A percentile compares a stretch with the other conserved stretches of the same genome.
These are phyloP conservation scores for Hyperoplus lanceolatus DNA, from an alignment of 2,797 vertebrate species.

Conservation along the genomic window DNA sequence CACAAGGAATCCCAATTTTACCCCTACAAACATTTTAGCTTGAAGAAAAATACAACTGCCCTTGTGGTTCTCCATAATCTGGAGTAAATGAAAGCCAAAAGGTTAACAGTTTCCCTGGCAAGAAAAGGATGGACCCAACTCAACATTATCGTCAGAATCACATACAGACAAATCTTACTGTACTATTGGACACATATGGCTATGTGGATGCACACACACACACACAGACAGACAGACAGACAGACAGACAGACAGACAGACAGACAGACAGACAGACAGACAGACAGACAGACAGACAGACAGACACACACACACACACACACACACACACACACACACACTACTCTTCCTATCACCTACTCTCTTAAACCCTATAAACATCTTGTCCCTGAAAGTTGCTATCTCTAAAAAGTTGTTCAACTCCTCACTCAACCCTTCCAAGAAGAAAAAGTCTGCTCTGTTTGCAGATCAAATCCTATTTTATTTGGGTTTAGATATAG, in stretches of 20 bases:
- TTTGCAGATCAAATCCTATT: slow-evolving; percentile 44
- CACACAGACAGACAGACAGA: slow-evolving; percentile 17
- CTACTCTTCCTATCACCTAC: slow-evolving; percentile 19
- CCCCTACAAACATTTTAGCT: slow-evolving; percentile 5
- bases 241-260: slow-evolving; percentile 1
- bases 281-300: slow-evolving; percentile 1
- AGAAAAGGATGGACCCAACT: slow-evolving; percentile 37
- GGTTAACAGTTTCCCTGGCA: slow-evolving; percentile 51
- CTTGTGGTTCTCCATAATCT: slow-evolving; percentile 64
- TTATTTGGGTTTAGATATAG: slow-evolving; percentile 30
- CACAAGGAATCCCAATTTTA: slow-evolving; percentile 12
- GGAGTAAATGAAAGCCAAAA: slow-evolving; percentile 66
- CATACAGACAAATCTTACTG: slow-evolving; percentile 62
- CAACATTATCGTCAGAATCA: slow-evolving; percentile 61
- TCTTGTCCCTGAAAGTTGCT: slow-evolving; percentile 54
- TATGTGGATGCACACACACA: slow-evolving; percentile 20
- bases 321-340: slow-evolving; percentile 21
- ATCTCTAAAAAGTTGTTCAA: slow-evolving; percentile 34
- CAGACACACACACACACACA: slow-evolving; percentile 12
- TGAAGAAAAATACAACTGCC: slow-evolving; percentile 40
- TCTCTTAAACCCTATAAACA: slow-evolving; percentile 40
- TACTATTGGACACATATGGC: slow-evolving; percentile 4
- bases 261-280: slow-evolving; percentile 1
- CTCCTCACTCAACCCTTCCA: slow-evolving; percentile 9
- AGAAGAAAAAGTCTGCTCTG: slow-evolving; percentile 14